phyloP scores from a whole-genome alignment of 2,888 invertebrate species.

The Oxystoma pomonae region DNA sequence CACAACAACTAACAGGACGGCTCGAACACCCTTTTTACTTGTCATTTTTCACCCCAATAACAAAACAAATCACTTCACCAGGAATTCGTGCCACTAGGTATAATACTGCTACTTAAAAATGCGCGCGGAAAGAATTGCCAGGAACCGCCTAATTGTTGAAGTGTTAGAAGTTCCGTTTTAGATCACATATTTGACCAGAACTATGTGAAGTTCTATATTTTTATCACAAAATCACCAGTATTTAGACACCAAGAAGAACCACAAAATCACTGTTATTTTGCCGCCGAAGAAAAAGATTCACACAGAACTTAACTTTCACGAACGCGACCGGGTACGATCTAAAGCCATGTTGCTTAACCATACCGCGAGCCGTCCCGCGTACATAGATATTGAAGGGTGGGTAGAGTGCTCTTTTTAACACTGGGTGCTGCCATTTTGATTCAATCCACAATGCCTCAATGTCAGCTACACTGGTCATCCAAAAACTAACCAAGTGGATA shows the following conservation, averaged over 20 bases:
- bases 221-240: too few relatives aligned
- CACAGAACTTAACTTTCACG: neutral
- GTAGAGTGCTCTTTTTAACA: too few relatives aligned
- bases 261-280: neutral
- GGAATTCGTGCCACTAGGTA: neutral
- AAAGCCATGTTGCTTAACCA: neutral
- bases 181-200: neutral
- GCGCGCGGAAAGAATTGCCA: too few relatives aligned
- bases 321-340: neutral
- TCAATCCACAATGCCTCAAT: too few relatives aligned
- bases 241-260: neutral
- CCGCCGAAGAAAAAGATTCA: neutral
- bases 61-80: neutral
- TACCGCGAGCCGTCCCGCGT: neutral
- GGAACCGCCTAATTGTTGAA: too few relatives aligned
- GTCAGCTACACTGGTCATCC: too few relatives aligned
- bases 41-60: neutral
- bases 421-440: too few relatives aligned
- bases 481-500: too few relatives aligned
- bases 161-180: too few relatives aligned
- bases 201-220: too few relatives aligned
- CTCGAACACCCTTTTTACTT: neutral
- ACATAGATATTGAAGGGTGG: too few relatives aligned
- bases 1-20: neutral
- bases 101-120: neutral